Evolutionary conservation across 2,113 vertebrate species (phyloP).

Genomic region (Calyptommatus sinebrachiatus): DNA sequence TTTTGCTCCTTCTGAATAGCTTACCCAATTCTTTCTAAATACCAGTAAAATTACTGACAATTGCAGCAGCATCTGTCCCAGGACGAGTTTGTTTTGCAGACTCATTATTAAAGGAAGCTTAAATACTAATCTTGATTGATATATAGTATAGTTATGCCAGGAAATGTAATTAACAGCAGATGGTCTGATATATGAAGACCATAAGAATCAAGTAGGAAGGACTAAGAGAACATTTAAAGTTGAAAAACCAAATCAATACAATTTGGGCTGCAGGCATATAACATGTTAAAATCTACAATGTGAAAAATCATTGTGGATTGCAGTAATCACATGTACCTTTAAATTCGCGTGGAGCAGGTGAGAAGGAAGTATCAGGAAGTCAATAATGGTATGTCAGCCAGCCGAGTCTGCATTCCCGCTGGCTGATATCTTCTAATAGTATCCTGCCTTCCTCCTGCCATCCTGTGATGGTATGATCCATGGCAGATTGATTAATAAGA

Average conservation of each 20-base stretch:
- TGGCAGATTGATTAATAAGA: too few species aligned
- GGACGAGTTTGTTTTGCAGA: constrained; percentile 28
- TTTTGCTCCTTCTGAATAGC: not conserved
- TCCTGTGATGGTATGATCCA: too few species aligned
- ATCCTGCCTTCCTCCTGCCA: too few species aligned
- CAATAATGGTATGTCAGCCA: too few species aligned
- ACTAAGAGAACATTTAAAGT: not conserved
- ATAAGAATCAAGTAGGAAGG: constrained; percentile 38
- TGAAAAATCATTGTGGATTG: too few species aligned
- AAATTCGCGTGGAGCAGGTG: not conserved
- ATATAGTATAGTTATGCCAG: constrained; percentile 8
- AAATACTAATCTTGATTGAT: constrained; percentile 22
- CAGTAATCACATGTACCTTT: too few species aligned
- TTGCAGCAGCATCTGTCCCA: not conserved
- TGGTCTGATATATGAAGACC: constrained; percentile 54
- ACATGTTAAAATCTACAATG: too few species aligned
- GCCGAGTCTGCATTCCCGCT: too few species aligned
- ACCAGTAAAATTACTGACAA: constrained; percentile 27
- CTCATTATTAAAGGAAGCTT: constrained; percentile 36
- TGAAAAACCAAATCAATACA: not conserved
- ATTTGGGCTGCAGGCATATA: not conserved
- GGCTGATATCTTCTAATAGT: too few species aligned
- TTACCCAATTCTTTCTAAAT: not conserved
- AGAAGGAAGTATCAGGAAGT: not conserved
- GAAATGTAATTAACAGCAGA: constrained; percentile 54